A percentile compares a stretch with the other conserved stretches of the same genome.
These are phyloP conservation scores for Trachymyrmex cornetzi DNA, from an alignment of 1,140 invertebrate species.

Conservation along the genomic window DNA sequence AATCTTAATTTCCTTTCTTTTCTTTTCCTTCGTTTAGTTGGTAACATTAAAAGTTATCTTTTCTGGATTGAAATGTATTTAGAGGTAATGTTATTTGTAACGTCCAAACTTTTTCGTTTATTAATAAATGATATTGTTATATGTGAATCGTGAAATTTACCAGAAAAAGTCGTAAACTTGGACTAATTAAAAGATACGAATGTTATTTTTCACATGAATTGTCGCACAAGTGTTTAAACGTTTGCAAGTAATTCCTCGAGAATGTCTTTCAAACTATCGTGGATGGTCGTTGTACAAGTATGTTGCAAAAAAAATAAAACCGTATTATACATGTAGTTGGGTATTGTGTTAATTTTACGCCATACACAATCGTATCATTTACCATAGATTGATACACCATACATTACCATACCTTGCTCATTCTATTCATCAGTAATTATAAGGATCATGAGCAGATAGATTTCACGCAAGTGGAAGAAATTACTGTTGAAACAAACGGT, in stretches of 20 bases:
- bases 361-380: background rate
- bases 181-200: background rate
- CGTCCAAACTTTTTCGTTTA: background rate
- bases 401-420: background rate
- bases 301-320: constrained; percentile 75
- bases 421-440: background rate
- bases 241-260: constrained; percentile 24
- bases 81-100: background rate
- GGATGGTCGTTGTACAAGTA: constrained; percentile 67
- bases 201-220: constrained; percentile 1
- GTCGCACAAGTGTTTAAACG: background rate
- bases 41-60: background rate
- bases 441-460: background rate
- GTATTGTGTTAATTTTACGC: background rate
- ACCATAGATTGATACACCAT: background rate
- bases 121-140: background rate
- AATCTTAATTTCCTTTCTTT: background rate
- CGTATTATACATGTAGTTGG: constrained; percentile 66
- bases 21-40: background rate
- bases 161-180: background rate
- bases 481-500: constrained; percentile 20
- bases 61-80: background rate
- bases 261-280: constrained; percentile 41
- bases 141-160: background rate
- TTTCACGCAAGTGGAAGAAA: background rate